Evolutionary conservation across 2,888 invertebrate species (phyloP), one percentile per base, ranked within the genome.

Genomic region (Drosophila borborema): DNA sequence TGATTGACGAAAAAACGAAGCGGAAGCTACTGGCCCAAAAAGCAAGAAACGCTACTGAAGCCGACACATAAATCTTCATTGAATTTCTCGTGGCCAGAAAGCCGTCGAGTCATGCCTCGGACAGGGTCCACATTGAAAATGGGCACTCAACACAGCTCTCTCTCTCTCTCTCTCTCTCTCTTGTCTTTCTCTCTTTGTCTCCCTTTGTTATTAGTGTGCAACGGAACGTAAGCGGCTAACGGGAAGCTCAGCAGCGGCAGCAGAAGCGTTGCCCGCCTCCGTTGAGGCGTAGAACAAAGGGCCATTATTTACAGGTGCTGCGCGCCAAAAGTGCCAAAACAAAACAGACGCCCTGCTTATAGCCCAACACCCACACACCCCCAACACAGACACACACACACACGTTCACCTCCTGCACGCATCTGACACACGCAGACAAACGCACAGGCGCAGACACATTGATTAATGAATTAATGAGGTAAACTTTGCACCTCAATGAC

Each of bases 271-370:
- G 61, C 74, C 72, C 74, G 79, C 84, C 87, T 72, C 56, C 79
- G 67, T 64, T 74, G 80, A 85, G 86, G 77, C 86, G 80, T 82
- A 89, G 86, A 86, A 86, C 86, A 86, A 86, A 86, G 89, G 81
- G 77, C 90, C 90, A 86, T 86, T 86, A 86, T 89, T 85, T 86
- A 85, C 86, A 86, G 89, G 86, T 86, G 86, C 90, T 89, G 86
- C 89, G 77, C 87, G 58, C 85, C 78, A 87, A 86, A 89, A 86
- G 89, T 86, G 90, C 82, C 89, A 89, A 86, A 86, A 89, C 86
- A 86, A 89, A 89, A 85, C 86, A 87, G 82, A 85, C 85, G 79
- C 80, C 79, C 74, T 71, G 70, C 88, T 64, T 76, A 72, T 75
- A 64, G 74, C 43, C 20, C 43, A 12, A 41, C 74, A 56, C 59